A percentile compares a stretch with the other conserved stretches of the same genome.
Evolutionary conservation across 2,113 vertebrate genomes (phyloP).

Genomic region (Hylia prasina): DNA sequence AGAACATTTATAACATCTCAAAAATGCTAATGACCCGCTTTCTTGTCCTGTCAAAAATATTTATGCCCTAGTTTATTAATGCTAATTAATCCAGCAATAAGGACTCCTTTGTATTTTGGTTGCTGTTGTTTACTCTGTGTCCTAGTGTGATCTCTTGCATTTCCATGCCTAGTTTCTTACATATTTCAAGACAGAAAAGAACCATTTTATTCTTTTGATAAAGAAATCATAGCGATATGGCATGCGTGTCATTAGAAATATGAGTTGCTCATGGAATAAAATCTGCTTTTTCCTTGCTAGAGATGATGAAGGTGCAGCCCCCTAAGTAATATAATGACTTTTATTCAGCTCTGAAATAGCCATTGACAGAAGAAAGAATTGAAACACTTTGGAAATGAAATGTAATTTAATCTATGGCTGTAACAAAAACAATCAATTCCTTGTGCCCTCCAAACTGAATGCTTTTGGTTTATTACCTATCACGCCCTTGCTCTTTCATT

Average conservation of each 20-base stretch:
- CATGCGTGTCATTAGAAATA: not conserved
- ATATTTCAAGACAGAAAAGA: not conserved
- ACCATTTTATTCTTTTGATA: not conserved
- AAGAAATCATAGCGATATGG: not conserved
- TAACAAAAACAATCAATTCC: slow-evolving; percentile 29
- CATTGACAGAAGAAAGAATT: slow-evolving; percentile 36
- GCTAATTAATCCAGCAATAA: slow-evolving; percentile 61
- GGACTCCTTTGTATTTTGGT: slow-evolving; percentile 33
- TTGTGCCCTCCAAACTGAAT: not conserved
- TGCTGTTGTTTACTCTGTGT: not conserved
- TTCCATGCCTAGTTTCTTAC: not conserved
- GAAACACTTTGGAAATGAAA: slow-evolving; percentile 38
- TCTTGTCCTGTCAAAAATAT: slow-evolving; percentile 28
- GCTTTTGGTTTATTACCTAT: not conserved
- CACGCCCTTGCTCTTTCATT: not conserved
- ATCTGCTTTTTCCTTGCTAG: not conserved
- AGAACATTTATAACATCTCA: slow-evolving; percentile 28
- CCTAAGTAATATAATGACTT: not conserved
- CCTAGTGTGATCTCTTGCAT: not conserved
- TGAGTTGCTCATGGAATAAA: not conserved
- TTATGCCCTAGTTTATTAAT: slow-evolving; percentile 40
- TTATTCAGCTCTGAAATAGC: slow-evolving; percentile 15
- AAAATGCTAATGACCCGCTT: slow-evolving; percentile 14
- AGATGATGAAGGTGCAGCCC: not conserved
- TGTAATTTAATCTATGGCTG: slow-evolving; percentile 19